Conservation (phyloP, 2,888 invertebrate genomes). For the Thysanoteuthis rhombus region DNA sequence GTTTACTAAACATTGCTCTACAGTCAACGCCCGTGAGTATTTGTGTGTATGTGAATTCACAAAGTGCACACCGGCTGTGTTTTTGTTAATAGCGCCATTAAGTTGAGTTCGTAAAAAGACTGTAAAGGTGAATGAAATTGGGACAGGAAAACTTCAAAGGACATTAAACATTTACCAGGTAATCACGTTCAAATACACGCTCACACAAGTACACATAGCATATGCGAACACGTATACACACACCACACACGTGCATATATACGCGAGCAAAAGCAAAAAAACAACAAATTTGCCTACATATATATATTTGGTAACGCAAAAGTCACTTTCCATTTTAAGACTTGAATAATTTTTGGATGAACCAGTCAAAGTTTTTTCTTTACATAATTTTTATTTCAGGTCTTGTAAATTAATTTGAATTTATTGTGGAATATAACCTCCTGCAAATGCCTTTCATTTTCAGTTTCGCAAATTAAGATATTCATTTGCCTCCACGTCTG, state of each 20-base stretch:
- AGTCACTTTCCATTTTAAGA: too few relatives aligned
- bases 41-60: neutral
- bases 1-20: neutral
- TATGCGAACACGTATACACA: neutral
- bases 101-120: neutral
- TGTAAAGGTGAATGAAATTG: neutral
- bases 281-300: too few relatives aligned
- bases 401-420: too few relatives aligned
- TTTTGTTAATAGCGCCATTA: neutral
- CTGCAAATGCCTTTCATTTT: too few relatives aligned
- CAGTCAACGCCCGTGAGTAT: neutral
- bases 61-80: neutral
- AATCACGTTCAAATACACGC: neutral
- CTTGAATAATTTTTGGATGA: too few relatives aligned
- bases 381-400: too few relatives aligned
- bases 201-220: neutral
- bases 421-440: too few relatives aligned
- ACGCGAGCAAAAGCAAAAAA: too few relatives aligned
- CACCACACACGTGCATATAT: neutral
- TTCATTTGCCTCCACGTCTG: too few relatives aligned
- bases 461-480: too few relatives aligned
- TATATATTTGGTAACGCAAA: too few relatives aligned
- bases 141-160: neutral
- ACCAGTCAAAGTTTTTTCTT: too few relatives aligned
- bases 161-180: neutral